phyloP scores from a whole-genome alignment of 1,140 invertebrate genomes.

The Teleogryllus occipitalis region DNA sequence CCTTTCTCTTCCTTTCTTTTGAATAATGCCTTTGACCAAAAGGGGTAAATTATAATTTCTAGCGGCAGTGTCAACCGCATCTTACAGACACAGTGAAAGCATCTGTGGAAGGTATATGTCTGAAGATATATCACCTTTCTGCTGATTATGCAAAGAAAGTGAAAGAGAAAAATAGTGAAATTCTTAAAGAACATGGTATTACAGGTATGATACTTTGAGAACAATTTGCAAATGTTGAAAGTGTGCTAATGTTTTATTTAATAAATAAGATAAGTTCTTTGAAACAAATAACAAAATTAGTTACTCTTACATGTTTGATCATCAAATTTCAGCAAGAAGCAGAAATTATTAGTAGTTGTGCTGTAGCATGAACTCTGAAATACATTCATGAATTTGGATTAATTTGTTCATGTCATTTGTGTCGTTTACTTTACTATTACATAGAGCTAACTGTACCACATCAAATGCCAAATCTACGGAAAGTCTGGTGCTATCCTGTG shows the following conservation, averaged over 20 bases:
- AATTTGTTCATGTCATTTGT: background rate
- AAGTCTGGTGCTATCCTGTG: conserved; percentile 91
- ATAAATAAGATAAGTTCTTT: no score
- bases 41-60: conserved; percentile 34
- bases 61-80: conserved; percentile 91
- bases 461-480: conserved; percentile 58
- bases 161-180: conserved; percentile 71
- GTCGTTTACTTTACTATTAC: conserved; percentile 20
- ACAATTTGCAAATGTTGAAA: background rate
- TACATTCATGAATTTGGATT: no score
- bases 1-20: conserved; percentile 30
- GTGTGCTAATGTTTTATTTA: no score
- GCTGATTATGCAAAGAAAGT: conserved; percentile 87
- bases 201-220: conserved; percentile 37
- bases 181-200: conserved; percentile 80
- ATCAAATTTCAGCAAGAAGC: no score
- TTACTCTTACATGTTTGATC: no score
- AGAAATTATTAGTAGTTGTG: no score
- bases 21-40: background rate
- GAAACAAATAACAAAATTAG: no score
- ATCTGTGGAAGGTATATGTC: conserved; percentile 91
- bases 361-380: no score
- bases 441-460: conserved; percentile 57
- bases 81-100: conserved; percentile 86
- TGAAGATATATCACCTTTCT: conserved; percentile 88